Percentiles rank a stretch among this genome's conserved stretches.
Conservation (phyloP, 2,888 invertebrate species). For the Eustalomyia histrio region DNA sequence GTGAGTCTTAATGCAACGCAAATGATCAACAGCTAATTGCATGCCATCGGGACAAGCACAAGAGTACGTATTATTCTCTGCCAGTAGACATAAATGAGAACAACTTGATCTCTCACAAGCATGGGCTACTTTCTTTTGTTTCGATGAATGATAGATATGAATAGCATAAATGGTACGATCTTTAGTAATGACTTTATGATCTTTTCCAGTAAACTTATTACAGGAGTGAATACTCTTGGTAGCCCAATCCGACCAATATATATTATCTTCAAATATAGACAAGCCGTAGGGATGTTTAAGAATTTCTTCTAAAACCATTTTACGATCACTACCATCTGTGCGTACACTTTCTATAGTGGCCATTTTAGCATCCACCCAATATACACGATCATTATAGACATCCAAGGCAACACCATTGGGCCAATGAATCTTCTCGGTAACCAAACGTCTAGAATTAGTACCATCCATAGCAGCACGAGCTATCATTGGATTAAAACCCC, state of each 20-base stretch:
- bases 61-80: slow-evolving; percentile 81
- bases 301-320: slow-evolving; percentile 82
- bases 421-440: slow-evolving; percentile 85
- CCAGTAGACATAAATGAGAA: slow-evolving; percentile 88
- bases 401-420: slow-evolving; percentile 94
- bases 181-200: slow-evolving; percentile 81
- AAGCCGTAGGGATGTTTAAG: slow-evolving; percentile 91
- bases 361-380: slow-evolving; percentile 92
- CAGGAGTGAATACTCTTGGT: slow-evolving; percentile 87
- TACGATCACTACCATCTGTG: slow-evolving; percentile 84
- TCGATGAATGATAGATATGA: slow-evolving; percentile 87
- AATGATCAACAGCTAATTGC: slow-evolving; percentile 81
- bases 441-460: slow-evolving; percentile 81
- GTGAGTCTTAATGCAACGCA: slow-evolving; percentile 82
- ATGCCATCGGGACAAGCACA: slow-evolving; percentile 91
- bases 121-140: slow-evolving; percentile 81
- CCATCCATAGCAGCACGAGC: slow-evolving; percentile 94
- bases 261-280: slow-evolving; percentile 90
- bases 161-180: slow-evolving; percentile 82
- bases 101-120: slow-evolving; percentile 85
- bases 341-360: slow-evolving; percentile 84
- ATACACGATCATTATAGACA: slow-evolving; percentile 87
- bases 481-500: slow-evolving; percentile 87
- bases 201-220: slow-evolving; percentile 88
- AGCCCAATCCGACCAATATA: slow-evolving; percentile 95